A percentile compares a stretch with the other conserved stretches of the same genome.
Conservation (phyloP, 1,140 invertebrate species). For the Melanaphis sacchari region DNA sequence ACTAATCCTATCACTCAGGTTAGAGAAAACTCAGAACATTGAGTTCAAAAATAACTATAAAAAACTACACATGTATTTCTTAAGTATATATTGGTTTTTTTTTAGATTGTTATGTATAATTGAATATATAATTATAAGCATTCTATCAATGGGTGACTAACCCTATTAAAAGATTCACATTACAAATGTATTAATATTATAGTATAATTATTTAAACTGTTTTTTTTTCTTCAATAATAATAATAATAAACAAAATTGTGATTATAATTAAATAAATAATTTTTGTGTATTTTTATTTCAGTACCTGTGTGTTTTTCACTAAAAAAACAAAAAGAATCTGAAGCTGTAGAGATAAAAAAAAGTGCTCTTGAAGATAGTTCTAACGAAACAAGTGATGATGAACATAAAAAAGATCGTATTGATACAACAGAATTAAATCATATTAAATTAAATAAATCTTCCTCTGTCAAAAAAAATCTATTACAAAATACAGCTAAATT, state of each 20-base stretch:
- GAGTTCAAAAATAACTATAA: too few species aligned
- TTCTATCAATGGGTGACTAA: too few species aligned
- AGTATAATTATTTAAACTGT: too few species aligned
- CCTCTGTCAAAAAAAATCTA: not conserved
- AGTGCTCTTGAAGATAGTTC: conserved; percentile 70
- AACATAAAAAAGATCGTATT: conserved; percentile 33
- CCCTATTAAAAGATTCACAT: too few species aligned
- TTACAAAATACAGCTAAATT: conserved; percentile 29
- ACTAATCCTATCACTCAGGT: too few species aligned
- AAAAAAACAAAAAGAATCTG: conserved; percentile 78
- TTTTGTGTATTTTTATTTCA: conserved; percentile 60
- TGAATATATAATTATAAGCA: too few species aligned
- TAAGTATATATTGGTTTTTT: too few species aligned
- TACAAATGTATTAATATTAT: too few species aligned
- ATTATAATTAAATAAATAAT: not conserved
- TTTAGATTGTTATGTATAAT: too few species aligned
- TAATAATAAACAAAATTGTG: not conserved
- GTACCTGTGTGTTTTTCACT: conserved; percentile 82
- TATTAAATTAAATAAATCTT: conserved; percentile 37
- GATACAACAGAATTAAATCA: conserved; percentile 41
- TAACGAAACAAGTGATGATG: conserved; percentile 66
- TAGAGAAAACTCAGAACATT: too few species aligned
- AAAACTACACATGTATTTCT: too few species aligned
- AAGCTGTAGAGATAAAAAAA: conserved; percentile 65
- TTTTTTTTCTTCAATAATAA: too few species aligned